These are phyloP conservation scores for Crossocerus cetratus DNA, from an alignment of 2,888 invertebrate species.

Conservation along the genomic window DNA sequence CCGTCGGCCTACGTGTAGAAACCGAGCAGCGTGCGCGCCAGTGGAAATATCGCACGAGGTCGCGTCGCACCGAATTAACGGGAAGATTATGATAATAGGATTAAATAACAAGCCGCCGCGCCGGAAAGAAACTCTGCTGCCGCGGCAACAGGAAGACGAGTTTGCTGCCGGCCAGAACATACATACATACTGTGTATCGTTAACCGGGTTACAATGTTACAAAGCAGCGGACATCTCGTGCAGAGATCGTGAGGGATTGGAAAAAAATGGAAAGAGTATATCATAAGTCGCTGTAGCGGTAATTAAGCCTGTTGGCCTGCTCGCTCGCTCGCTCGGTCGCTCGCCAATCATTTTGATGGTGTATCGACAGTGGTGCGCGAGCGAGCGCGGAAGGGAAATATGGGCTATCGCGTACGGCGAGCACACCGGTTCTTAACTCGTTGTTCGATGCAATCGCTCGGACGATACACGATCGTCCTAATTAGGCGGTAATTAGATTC, in stretches of 20 bases:
- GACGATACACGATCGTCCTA: constrained; percentile 68
- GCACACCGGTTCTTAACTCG: constrained; percentile 52
- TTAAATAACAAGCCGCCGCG: constrained; percentile 40
- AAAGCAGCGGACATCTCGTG: constrained; percentile 14
- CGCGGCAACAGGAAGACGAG: neutral
- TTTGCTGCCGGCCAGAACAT: neutral
- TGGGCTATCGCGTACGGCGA: constrained; percentile 46
- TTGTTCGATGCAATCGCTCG: constrained; percentile 64
- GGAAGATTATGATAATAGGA: constrained; percentile 53
- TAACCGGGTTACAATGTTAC: constrained; percentile 1
- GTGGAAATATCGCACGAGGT: constrained; percentile 42
- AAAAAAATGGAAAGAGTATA: constrained; percentile 45
- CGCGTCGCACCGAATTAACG: constrained; percentile 52
- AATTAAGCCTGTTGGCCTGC: constrained; percentile 49
- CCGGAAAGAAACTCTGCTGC: no score
- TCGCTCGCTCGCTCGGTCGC: constrained; percentile 44
- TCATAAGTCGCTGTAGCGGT: constrained; percentile 44
- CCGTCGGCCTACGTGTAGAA: constrained; percentile 22
- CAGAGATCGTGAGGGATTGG: constrained; percentile 7
- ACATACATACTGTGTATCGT: no score
- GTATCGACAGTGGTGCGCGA: constrained; percentile 56
- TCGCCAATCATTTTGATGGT: constrained; percentile 60
- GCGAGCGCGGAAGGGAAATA: constrained; percentile 53
- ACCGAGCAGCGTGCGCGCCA: no score
- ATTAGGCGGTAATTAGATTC: constrained; percentile 66